These are phyloP conservation scores for Ochropacha duplaris DNA, from an alignment of 2,888 invertebrate genomes.

Conservation along the genomic window DNA sequence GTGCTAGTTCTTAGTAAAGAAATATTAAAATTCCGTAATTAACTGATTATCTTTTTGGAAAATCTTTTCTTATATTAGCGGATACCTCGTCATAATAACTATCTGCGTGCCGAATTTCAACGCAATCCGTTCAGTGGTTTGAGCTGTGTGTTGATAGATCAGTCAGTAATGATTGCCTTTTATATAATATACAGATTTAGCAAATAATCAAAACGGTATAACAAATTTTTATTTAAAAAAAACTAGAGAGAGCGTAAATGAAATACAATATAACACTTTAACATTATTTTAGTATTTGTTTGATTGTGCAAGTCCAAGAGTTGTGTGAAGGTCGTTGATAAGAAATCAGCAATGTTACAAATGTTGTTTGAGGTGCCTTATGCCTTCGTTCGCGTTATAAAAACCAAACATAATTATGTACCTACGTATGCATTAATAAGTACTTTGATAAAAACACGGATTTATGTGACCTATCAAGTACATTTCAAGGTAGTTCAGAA, in stretches of 20 bases:
- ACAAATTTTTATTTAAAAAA: neutral
- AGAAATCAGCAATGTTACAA: conserved; percentile 70
- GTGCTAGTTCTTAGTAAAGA: too few relatives aligned
- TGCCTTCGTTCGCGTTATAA: conserved; percentile 47
- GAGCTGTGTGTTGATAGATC: too few relatives aligned
- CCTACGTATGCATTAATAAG: conserved; percentile 15
- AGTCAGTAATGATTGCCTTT: too few relatives aligned
- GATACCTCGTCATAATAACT: too few relatives aligned
- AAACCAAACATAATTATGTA: conserved; percentile 34
- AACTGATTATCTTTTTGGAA: too few relatives aligned
- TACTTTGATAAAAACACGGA: neutral
- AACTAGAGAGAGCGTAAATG: conserved; percentile 10
- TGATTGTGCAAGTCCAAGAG: conserved; percentile 60
- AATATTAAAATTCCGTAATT: too few relatives aligned
- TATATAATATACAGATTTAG: too few relatives aligned
- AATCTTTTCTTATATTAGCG: too few relatives aligned
- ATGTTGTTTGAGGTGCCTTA: conserved; percentile 50
- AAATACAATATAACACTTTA: conserved; percentile 23
- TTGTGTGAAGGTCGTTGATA: conserved; percentile 76
- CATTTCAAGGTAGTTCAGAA: neutral
- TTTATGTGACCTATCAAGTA: neutral
- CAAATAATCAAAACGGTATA: too few relatives aligned
- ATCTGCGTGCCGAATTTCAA: too few relatives aligned
- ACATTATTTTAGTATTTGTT: conserved; percentile 39
- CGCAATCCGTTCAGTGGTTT: too few relatives aligned